Percentiles rank a stretch among this genome's conserved stretches.
Evolutionary conservation across 2,113 vertebrate genomes (phyloP).

Genomic region (Hippocampus barbouri): DNA sequence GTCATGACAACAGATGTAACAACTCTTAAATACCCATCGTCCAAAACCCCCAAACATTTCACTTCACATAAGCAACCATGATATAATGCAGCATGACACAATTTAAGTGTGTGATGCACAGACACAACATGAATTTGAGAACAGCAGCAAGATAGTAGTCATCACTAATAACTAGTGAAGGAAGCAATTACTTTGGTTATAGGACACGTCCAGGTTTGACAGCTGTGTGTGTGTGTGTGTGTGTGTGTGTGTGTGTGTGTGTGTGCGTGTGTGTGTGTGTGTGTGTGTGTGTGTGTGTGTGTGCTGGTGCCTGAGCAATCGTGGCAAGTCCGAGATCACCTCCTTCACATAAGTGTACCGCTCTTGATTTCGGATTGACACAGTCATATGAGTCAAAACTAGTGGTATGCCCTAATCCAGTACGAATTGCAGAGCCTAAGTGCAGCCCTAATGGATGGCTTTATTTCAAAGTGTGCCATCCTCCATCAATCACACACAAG

Average conservation of each 20-base stretch:
- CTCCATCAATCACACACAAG: constrained; percentile 92
- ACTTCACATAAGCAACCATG: neutral
- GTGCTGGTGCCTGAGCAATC: neutral
- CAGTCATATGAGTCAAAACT: neutral
- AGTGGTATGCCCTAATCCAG: neutral
- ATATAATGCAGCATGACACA: neutral
- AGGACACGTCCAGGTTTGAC: neutral
- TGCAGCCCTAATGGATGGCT: constrained; percentile 91
- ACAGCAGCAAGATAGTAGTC: neutral
- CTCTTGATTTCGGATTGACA: neutral
- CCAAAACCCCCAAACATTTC: neutral
- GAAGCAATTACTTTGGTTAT: neutral
- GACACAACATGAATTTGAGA: neutral
- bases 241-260: too few relatives aligned
- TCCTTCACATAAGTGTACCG: neutral
- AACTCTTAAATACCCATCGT: neutral
- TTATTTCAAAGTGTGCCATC: constrained; percentile 94
- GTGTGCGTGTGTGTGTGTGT: too few relatives aligned
- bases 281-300: neutral
- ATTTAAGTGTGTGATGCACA: neutral
- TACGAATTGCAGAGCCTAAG: neutral
- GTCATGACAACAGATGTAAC: neutral
- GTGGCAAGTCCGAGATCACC: neutral
- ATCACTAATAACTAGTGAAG: neutral
- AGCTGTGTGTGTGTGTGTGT: too few relatives aligned